Conservation (phyloP, 2,888 invertebrate species). For the Cheilosia variabilis region DNA sequence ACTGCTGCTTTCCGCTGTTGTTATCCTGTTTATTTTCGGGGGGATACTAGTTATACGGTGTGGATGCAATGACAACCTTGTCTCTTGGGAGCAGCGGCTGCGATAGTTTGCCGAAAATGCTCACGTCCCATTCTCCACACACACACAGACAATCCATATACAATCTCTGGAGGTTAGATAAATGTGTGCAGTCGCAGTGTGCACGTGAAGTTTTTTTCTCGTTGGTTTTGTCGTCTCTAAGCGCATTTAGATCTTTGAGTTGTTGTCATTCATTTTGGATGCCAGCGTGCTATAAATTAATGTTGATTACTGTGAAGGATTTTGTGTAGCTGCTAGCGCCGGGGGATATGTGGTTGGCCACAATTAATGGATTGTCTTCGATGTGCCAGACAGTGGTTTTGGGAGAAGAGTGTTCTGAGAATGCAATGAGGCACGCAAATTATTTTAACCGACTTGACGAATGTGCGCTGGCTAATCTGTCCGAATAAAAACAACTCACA, state of each 20-base stretch:
- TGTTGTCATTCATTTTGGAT: slow-evolving; percentile 69
- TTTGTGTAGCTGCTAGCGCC: slow-evolving; percentile 16
- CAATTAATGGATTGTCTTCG: slow-evolving; percentile 33
- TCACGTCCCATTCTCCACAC: slow-evolving; percentile 21
- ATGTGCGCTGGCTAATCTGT: too few species aligned
- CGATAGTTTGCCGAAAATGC: slow-evolving; percentile 37
- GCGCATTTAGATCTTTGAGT: slow-evolving; percentile 68
- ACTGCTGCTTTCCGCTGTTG: slow-evolving; percentile 33
- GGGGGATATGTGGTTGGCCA: slow-evolving; percentile 26
- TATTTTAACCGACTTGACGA: too few species aligned
- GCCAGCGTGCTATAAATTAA: slow-evolving; percentile 50
- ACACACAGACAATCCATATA: background rate
- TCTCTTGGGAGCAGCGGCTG: background rate
- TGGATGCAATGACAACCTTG: slow-evolving; percentile 21
- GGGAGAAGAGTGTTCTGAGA: too few species aligned
- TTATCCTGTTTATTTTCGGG: slow-evolving; percentile 59
- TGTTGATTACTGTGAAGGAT: slow-evolving; percentile 63
- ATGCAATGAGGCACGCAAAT: too few species aligned
- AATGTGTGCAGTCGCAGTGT: background rate
- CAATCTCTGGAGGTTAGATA: slow-evolving; percentile 27
- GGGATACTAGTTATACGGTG: slow-evolving; percentile 23
- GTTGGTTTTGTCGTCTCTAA: slow-evolving; percentile 14
- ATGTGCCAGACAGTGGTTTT: background rate
- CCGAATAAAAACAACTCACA: too few species aligned
- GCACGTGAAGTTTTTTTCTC: slow-evolving; percentile 18